Evolutionary conservation across 2,113 vertebrate genomes (phyloP).

Genomic region (Nettapus auritus): DNA sequence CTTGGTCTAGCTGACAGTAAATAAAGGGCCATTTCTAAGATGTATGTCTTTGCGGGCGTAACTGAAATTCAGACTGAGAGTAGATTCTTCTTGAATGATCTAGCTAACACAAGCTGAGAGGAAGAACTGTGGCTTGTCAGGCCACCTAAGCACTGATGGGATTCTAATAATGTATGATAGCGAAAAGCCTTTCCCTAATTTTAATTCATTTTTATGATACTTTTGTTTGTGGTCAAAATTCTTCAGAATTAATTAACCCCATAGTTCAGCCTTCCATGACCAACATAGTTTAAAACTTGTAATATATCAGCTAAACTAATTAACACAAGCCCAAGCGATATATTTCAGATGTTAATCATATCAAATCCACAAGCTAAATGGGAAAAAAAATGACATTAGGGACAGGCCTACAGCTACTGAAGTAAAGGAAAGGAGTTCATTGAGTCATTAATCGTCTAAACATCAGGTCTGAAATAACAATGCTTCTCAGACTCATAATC

Average conservation of each 20-base stretch:
- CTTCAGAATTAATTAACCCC: background rate
- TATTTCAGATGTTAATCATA: conserved; percentile 37
- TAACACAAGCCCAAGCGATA: background rate
- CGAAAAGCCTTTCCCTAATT: background rate
- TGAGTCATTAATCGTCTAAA: conserved; percentile 19
- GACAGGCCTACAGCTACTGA: background rate
- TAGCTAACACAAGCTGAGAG: background rate
- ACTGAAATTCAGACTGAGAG: background rate
- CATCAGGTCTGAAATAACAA: conserved; percentile 37
- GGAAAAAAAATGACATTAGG: background rate
- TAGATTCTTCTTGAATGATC: background rate
- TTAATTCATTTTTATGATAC: background rate
- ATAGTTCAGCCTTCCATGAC: background rate
- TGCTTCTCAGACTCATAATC: background rate
- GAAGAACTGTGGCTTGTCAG: background rate
- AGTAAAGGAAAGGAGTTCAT: background rate
- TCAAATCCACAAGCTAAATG: conserved; percentile 28
- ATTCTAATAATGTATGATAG: background rate
- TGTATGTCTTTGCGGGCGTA: background rate
- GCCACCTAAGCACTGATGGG: background rate
- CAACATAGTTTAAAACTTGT: background rate
- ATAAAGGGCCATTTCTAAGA: background rate
- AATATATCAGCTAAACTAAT: conserved; percentile 26
- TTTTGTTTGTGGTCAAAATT: background rate
- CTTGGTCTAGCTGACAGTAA: background rate